Base-by-base conservation (phyloP, 2,797 vertebrate species). In the Poeciliopsis presidionis region DNA sequence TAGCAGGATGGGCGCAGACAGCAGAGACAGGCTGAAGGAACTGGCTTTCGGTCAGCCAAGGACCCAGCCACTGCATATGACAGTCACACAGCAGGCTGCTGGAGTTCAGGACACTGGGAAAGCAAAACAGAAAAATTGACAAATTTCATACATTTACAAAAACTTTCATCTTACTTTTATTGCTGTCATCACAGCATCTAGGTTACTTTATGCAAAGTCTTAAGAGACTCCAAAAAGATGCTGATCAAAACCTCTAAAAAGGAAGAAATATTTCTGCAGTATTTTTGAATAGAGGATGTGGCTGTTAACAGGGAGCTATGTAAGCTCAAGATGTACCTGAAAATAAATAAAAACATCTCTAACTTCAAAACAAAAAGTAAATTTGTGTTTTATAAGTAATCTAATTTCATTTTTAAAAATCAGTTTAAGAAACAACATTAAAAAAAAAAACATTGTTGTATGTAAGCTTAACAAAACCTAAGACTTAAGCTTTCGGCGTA, bases 41-140 rank as follows among this genome's bases (percentile, higher is more conserved):
- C 7, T 71, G 92, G 77, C 84, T 94, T 74, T 95, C 93, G 1
- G 82, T 87, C 81, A 99, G 91, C 97, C 97, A 99, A 3, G 88
- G 95, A 0, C 95, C 95, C 77, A 99, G 80, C 97, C 97, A 98
- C 72, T 96, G 97, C 93, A 98, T 81, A 88, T 98, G 97, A 89
- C 98, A 99, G 84, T 99, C 98, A 78, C 98, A 99, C 16, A 99
- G 95, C 88, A 99, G 93, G 87, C 96, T 97, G 94, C 96, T 98
- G 0, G 97, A 97, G 93, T 98, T 98, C 93, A 99, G 88, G 75
- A 96, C 77, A 65, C 98, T 98, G 94, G 80, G 80, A 87, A 43
- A 86, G 22, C 5, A 14, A 25, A 43, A 43, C 65, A 46, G 25
- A 18, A 71, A 28, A 28, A 71, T 28, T 0, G 18, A n/a, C 20